A percentile compares a stretch with the other conserved stretches of the same genome.
Conservation (phyloP, 1,140 invertebrate genomes). For the Cepaea nemoralis region DNA sequence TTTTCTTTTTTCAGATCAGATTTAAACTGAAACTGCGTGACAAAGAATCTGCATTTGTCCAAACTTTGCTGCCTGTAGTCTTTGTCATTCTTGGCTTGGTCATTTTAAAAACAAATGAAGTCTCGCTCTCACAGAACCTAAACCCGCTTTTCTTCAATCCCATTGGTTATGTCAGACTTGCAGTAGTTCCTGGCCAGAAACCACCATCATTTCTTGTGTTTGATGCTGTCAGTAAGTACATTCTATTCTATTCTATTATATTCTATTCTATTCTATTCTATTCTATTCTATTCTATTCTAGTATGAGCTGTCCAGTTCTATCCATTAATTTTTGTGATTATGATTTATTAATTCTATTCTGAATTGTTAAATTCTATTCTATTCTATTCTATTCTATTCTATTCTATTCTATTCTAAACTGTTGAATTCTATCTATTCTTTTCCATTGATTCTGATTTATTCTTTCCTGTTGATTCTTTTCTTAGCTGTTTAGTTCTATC, state of each 20-base stretch:
- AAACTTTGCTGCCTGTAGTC: conserved; percentile 60
- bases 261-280: too few relatives aligned
- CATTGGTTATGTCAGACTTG: not conserved
- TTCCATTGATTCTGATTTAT: too few relatives aligned
- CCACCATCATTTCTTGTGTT: conserved; percentile 42
- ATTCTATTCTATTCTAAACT: too few relatives aligned
- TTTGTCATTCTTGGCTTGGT: conserved; percentile 60
- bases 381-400: too few relatives aligned
- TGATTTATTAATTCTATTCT: too few relatives aligned
- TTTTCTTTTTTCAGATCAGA: conserved; percentile 47
- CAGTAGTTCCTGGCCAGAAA: not conserved
- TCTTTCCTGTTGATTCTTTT: too few relatives aligned
- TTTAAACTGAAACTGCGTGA: conserved; percentile 51
- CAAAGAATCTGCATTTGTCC: conserved; percentile 52
- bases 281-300: too few relatives aligned
- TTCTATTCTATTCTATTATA: too few relatives aligned
- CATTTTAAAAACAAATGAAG: conserved; percentile 47
- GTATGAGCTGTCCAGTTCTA: too few relatives aligned
- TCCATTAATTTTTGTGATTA: too few relatives aligned
- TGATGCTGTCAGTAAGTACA: conserved; percentile 51
- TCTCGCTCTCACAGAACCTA: not conserved
- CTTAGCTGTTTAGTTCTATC: too few relatives aligned
- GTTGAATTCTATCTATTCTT: too few relatives aligned
- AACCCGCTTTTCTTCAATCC: conserved; percentile 33
- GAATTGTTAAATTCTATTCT: conserved; percentile 8